Percentiles rank a stretch among this genome's conserved stretches.
Conservation (phyloP, 1,140 invertebrate genomes). For the Drosophila nikananu region DNA sequence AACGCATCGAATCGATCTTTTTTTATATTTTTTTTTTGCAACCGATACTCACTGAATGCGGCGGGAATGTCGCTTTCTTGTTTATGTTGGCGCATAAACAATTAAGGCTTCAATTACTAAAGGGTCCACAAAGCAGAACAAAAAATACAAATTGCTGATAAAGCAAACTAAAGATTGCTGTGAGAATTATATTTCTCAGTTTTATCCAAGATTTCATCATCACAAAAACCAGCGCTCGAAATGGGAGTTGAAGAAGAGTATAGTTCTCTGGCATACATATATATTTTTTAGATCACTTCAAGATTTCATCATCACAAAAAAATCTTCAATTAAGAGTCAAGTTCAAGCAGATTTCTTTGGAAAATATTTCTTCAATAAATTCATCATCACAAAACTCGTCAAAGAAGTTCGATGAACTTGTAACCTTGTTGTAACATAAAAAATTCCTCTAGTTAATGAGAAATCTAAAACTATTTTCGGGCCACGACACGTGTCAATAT, state of each 20-base stretch:
- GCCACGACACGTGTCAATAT: not conserved
- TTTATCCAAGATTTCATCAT: conserved; percentile 4
- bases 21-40: conserved; percentile 1
- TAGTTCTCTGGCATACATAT: not conserved
- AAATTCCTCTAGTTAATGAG: not conserved
- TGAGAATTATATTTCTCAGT: not conserved
- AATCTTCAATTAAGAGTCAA: not conserved
- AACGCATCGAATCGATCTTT: conserved; percentile 16
- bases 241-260: conserved; percentile 1
- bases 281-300: not conserved
- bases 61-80: conserved; percentile 19
- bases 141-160: not conserved
- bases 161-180: not conserved
- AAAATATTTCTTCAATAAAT: not conserved
- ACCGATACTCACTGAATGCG: conserved; percentile 4
- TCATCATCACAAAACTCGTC: not conserved
- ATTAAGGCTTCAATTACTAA: conserved; percentile 21
- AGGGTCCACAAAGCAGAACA: not conserved
- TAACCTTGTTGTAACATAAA: not conserved
- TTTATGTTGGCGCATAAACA: conserved; percentile 19
- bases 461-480: not conserved
- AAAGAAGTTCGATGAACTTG: conserved; percentile 6
- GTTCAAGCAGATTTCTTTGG: not conserved
- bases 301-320: not conserved
- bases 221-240: not conserved